A percentile compares a stretch with the other conserved stretches of the same genome.
phyloP scores from a whole-genome alignment of 2,797 vertebrate species.

The Chromobotia macracanthus region DNA sequence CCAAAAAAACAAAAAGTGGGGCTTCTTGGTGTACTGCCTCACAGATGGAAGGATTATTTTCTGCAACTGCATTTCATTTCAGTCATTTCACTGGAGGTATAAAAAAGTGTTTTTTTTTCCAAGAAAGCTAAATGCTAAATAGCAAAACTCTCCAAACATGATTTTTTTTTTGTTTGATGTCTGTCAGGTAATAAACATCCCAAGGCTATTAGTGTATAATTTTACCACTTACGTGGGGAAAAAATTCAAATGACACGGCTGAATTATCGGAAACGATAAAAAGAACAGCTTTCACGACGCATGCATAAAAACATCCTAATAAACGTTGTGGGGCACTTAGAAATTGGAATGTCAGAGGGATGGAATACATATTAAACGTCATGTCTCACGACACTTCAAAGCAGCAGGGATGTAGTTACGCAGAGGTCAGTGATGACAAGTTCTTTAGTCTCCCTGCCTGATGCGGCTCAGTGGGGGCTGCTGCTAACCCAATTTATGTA shows the following conservation, averaged over 20 bases:
- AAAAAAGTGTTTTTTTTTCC: not conserved
- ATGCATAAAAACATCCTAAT: slow-evolving; percentile 51
- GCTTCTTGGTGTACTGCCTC: slow-evolving; percentile 8
- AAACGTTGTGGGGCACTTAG: slow-evolving; percentile 53
- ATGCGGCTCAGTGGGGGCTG: slow-evolving; percentile 53
- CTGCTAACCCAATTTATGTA: slow-evolving; percentile 67
- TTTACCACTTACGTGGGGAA: slow-evolving; percentile 1
- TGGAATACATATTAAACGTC: slow-evolving; percentile 61
- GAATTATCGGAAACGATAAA: slow-evolving; percentile 31
- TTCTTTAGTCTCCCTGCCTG: slow-evolving; percentile 60
- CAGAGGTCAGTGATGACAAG: slow-evolving; percentile 63
- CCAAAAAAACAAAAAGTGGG: not conserved
- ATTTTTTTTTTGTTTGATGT: slow-evolving; percentile 24
- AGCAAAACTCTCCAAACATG: not conserved
- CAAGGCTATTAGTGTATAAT: slow-evolving; percentile 33
- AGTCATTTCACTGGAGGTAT: slow-evolving; percentile 29
- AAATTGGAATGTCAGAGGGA: slow-evolving; percentile 61
- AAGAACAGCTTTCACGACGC: slow-evolving; percentile 37
- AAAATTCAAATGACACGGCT: slow-evolving; percentile 16
- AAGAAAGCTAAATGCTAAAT: not conserved
- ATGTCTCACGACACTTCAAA: slow-evolving; percentile 61
- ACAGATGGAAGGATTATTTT: slow-evolving; percentile 29
- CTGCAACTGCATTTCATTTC: slow-evolving; percentile 19
- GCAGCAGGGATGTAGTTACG: slow-evolving; percentile 61
- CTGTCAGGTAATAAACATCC: slow-evolving; percentile 43